These are phyloP conservation scores for Gnathonemus echidnorhynchus DNA, from an alignment of 2,113 vertebrate genomes.

Conservation along the genomic window DNA sequence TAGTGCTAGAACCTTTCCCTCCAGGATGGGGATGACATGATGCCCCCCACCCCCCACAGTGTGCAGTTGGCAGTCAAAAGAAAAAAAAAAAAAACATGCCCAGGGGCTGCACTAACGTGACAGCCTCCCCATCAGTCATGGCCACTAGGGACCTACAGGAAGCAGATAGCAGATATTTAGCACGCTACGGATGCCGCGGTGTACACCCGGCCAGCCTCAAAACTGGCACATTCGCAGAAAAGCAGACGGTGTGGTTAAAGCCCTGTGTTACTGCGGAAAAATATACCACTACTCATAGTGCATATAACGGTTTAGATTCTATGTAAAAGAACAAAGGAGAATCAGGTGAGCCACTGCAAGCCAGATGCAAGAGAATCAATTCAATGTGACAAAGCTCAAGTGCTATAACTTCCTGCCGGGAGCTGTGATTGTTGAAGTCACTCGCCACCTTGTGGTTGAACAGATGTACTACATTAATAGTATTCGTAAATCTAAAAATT, in stretches of 20 bases:
- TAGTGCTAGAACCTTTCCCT: background rate
- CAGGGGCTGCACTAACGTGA: background rate
- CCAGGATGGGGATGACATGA: background rate
- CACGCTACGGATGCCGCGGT: background rate
- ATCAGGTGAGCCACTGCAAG: background rate
- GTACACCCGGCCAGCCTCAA: background rate
- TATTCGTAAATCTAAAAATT: background rate
- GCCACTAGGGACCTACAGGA: background rate
- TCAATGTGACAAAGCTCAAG: background rate
- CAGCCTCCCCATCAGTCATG: background rate
- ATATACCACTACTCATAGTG: background rate
- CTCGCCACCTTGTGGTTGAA: background rate
- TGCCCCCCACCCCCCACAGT: background rate
- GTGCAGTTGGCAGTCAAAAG: background rate
- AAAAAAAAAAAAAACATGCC: background rate
- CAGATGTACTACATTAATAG: background rate
- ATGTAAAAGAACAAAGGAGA: background rate
- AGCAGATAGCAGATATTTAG: background rate
- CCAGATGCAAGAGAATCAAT: background rate
- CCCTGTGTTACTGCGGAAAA: background rate
- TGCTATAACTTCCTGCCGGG: background rate
- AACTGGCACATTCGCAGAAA: background rate
- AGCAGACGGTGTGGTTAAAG: background rate
- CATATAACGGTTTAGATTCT: background rate
- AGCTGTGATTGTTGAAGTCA: background rate